phyloP scores from a whole-genome alignment of 2,888 invertebrate genomes.

The Druceiella hillmani region DNA sequence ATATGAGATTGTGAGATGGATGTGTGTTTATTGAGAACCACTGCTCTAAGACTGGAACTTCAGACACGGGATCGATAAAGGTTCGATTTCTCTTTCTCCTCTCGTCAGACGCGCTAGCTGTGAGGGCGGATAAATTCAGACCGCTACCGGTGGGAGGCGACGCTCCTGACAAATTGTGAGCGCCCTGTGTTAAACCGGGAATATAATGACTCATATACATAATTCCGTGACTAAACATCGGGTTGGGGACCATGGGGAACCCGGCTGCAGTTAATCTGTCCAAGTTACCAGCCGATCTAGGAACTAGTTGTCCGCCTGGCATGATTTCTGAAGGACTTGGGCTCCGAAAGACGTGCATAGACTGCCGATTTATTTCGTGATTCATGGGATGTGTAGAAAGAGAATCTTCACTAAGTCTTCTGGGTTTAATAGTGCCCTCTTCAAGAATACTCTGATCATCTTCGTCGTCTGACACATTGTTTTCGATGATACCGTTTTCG shows the following conservation, averaged over 20 bases:
- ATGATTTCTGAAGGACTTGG: constrained; percentile 25
- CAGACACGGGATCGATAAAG: constrained; percentile 98
- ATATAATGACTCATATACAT: constrained; percentile 92
- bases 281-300: constrained; percentile 31
- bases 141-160: constrained; percentile 55
- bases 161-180: too few species aligned
- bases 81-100: constrained; percentile 93
- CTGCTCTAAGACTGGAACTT: constrained; percentile 89
- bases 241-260: constrained; percentile 80
- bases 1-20: constrained; percentile 95
- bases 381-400: constrained; percentile 20
- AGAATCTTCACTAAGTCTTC: constrained; percentile 22
- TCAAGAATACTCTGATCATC: too few species aligned
- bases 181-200: constrained; percentile 51
- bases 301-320: constrained; percentile 26
- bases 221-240: constrained; percentile 84
- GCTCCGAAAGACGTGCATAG: constrained; percentile 23
- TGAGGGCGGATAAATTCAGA: constrained; percentile 58
- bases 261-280: constrained; percentile 41
- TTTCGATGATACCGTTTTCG: constrained; percentile 45
- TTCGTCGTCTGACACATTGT: constrained; percentile 38
- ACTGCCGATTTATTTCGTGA: constrained; percentile 21
- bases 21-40: constrained; percentile 99
- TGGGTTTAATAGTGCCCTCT: constrained; percentile 28
- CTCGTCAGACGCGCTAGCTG: constrained; percentile 66